Base-by-base conservation (phyloP, 1,140 invertebrate genomes). In the Pararge aegeria region DNA sequence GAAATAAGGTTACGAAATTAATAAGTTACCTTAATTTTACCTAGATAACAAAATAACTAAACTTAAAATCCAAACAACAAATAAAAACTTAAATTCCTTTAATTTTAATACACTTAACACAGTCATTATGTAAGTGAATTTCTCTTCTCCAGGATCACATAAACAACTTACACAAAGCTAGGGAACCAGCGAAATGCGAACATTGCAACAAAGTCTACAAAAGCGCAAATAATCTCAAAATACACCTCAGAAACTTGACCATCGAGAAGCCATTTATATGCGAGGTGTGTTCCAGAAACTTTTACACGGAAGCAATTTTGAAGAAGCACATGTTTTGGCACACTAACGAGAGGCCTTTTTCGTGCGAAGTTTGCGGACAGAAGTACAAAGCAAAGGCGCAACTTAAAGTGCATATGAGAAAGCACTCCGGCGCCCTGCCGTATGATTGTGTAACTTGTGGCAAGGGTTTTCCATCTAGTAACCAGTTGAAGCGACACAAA, bases 151-250 rank as follows among this genome's bases (percentile, higher is more conserved):
- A 62, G 60, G 60, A 55, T 7, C 60, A 62, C 27, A 62, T 62
- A 4, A 44, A 30, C 24, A 68, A 64, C 15, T 59, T 79, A 0
- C 83, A 86, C 53, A 34, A 42, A 12, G 38, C 38, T 37, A 46
- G 53, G 6, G 44, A 52, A 0, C 61, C 75, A 21, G 50, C 79
- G 0, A 72, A 75, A 52, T 87, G 83, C 38, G 48, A 53, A 1
- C 83, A 87, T 29, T 87, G 83, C 49, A 44, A 77, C 10, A 77
- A 68, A 58, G 67, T 54, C 0, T 87, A 78, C 55, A 87, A 81
- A 59, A 75, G 64, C 10, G 46, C 67, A 24, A 46, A 49, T 4
- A 70, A 55, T n/a, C 66, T 83, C 5, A 60, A 67, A 12, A 15
- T 64, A 0, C 83, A 87, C 37, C 50, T 78, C 15, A 70, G 63